Evolutionary conservation across 2,113 vertebrate genomes (phyloP).

Genomic region (Cairina moschata): DNA sequence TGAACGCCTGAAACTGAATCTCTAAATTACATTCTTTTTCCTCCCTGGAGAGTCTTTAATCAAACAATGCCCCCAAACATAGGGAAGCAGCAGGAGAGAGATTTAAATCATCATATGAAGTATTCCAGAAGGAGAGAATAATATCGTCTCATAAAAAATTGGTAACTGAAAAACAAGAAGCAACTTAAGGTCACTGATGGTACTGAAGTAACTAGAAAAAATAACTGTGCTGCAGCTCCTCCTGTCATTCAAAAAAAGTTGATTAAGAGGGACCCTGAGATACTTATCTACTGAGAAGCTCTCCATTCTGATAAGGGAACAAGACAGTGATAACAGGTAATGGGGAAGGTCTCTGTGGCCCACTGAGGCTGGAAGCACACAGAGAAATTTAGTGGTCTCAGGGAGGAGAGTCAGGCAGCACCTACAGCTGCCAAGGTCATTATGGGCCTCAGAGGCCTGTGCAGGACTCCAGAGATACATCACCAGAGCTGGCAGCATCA

Average conservation of each 20-base stretch:
- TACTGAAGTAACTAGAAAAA: background rate
- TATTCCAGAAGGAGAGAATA: background rate
- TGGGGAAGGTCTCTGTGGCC: background rate
- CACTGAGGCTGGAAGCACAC: rapidly evolving
- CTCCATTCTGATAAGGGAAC: background rate
- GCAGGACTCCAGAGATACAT: background rate
- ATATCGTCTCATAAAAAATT: background rate
- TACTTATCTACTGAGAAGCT: background rate
- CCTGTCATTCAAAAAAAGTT: background rate
- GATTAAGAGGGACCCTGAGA: background rate
- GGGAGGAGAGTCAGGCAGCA: background rate
- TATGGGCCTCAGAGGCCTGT: rapidly evolving
- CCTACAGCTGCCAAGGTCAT: background rate
- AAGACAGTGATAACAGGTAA: background rate
- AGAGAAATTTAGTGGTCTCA: background rate
- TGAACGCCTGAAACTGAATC: background rate
- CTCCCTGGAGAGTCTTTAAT: background rate
- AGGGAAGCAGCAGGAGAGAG: background rate
- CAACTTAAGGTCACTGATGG: background rate
- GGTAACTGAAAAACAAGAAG: background rate
- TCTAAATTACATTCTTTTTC: background rate
- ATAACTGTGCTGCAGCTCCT: background rate
- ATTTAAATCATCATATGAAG: background rate
- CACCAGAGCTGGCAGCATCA: background rate
- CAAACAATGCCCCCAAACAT: background rate